phyloP scores from a whole-genome alignment of 2,113 vertebrate genomes.

The Synchiropus splendidus region DNA sequence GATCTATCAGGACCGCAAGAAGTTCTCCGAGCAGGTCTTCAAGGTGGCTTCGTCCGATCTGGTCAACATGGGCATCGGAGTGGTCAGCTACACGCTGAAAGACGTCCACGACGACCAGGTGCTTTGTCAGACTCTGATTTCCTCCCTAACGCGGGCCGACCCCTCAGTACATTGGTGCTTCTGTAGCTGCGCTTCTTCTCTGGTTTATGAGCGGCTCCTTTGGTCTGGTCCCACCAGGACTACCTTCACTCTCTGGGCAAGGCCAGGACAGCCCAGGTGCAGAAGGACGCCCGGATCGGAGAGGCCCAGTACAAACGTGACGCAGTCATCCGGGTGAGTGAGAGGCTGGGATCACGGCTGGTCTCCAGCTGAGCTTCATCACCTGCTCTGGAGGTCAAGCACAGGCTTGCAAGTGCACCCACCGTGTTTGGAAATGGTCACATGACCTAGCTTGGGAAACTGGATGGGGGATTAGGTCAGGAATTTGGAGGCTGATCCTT shows the following conservation, averaged over 20 bases:
- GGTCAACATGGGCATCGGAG: constrained; percentile 92
- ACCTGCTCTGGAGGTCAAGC: no score
- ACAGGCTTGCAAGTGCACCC: no score
- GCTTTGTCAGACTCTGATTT: constrained; percentile 20
- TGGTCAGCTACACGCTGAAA: constrained; percentile 93
- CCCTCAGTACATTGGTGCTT: constrained; percentile 15
- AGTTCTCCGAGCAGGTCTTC: constrained; percentile 93
- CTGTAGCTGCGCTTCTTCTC: constrained; percentile 5
- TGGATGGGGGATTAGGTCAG: no score
- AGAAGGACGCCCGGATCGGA: constrained; percentile 83
- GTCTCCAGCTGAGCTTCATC: no score
- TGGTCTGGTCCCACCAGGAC: constrained; percentile 52
- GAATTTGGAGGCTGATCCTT: no score
- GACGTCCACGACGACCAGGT: constrained; percentile 94
- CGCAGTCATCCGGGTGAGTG: constrained; percentile 77
- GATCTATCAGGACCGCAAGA: constrained; percentile 93
- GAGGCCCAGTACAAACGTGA: constrained; percentile 88
- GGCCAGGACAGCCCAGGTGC: constrained; percentile 85
- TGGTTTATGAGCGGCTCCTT: constrained; percentile 3
- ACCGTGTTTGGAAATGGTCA: not conserved
- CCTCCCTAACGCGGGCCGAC: constrained; percentile 5
- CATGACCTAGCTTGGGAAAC: no score
- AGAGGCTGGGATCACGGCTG: no score
- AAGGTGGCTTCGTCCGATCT: constrained; percentile 92
- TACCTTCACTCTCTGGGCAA: constrained; percentile 84